phyloP scores from a whole-genome alignment of 1,140 invertebrate genomes.

The Venustaconcha ellipsiformis region DNA sequence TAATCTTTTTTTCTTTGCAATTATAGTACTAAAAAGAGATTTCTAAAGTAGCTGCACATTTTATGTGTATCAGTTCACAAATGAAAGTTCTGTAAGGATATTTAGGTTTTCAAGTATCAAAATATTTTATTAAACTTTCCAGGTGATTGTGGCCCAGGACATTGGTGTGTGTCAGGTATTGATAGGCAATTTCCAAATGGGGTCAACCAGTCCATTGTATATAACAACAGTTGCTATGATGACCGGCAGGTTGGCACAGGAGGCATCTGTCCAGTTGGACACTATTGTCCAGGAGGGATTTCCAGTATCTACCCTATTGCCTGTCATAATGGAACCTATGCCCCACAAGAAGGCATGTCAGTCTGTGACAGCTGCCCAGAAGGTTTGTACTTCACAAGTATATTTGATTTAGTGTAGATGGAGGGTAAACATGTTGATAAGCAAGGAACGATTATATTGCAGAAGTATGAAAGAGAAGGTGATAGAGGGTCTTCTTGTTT shows the following conservation, averaged over 20 bases:
- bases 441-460: no score
- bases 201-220: constrained; percentile 40
- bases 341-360: constrained; percentile 51
- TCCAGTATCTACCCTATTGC: constrained; percentile 48
- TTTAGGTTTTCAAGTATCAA: no score
- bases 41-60: no score
- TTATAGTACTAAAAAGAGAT: no score
- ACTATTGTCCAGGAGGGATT: constrained; percentile 57
- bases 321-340: constrained; percentile 63
- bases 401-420: no score
- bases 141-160: constrained; percentile 62
- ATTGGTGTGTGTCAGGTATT: constrained; percentile 62
- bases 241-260: constrained; percentile 55
- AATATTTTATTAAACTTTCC: constrained; percentile 2
- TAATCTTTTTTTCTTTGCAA: no score
- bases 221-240: constrained; percentile 59
- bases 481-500: no score
- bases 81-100: no score
- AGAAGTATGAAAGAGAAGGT: no score
- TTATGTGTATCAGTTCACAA: no score
- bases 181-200: constrained; percentile 57
- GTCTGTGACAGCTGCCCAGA: constrained; percentile 55
- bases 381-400: constrained; percentile 37
- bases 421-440: no score
- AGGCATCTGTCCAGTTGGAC: constrained; percentile 56